These are phyloP conservation scores for Clarias magur DNA, from an alignment of 2,113 vertebrate genomes.

Conservation along the genomic window DNA sequence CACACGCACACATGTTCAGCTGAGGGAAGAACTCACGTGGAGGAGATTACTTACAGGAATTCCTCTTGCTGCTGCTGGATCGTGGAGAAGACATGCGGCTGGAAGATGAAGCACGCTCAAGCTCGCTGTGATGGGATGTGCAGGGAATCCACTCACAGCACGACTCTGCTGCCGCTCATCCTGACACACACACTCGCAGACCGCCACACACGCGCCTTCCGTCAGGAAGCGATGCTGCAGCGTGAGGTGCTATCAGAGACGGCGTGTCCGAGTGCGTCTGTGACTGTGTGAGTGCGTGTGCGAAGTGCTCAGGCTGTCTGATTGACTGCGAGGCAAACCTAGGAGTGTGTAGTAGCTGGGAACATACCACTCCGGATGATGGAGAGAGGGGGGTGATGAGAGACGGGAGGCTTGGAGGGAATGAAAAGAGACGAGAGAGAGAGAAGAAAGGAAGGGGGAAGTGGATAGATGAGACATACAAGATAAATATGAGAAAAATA, in stretches of 20 bases:
- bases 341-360: slow-evolving; percentile 37
- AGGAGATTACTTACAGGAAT: slow-evolving; percentile 77
- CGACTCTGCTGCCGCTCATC: slow-evolving; percentile 5
- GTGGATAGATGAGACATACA: slow-evolving; percentile 41
- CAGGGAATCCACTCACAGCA: slow-evolving; percentile 27
- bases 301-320: slow-evolving; percentile 37
- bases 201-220: slow-evolving; percentile 20
- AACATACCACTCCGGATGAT: slow-evolving; percentile 45
- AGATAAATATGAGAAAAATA: neutral
- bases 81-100: slow-evolving; percentile 75
- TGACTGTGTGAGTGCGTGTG: slow-evolving; percentile 40
- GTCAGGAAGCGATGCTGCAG: slow-evolving; percentile 14
- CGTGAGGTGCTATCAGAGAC: slow-evolving; percentile 22
- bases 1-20: neutral
- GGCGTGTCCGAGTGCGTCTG: neutral
- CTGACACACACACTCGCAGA: slow-evolving; percentile 6
- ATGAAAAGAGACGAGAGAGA: neutral
- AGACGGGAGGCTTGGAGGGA: neutral
- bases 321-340: slow-evolving; percentile 33
- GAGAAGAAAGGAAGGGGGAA: neutral
- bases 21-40: slow-evolving; percentile 17
- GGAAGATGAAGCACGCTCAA: slow-evolving; percentile 66
- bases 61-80: slow-evolving; percentile 75
- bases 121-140: slow-evolving; percentile 59
- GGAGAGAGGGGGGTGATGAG: neutral